Percentiles rank a stretch among this genome's conserved stretches.
These are phyloP conservation scores for Hedychridium roseum DNA, from an alignment of 2,888 invertebrate genomes.

Conservation along the genomic window DNA sequence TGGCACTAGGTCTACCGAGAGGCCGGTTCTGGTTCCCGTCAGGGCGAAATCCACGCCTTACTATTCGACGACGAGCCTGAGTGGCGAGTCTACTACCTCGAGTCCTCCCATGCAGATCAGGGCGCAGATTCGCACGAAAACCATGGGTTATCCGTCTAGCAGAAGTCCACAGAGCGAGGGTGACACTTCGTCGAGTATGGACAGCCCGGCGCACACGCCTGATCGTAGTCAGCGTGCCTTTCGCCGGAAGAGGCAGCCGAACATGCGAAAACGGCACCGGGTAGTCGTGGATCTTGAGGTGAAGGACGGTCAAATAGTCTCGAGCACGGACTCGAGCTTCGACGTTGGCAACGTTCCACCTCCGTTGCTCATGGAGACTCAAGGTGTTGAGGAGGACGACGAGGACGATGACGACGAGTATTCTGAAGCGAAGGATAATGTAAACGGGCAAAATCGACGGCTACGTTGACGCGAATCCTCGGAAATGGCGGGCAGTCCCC, in stretches of 20 bases:
- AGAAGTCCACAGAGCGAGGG: slow-evolving; percentile 62
- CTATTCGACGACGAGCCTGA: slow-evolving; percentile 69
- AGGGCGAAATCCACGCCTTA: slow-evolving; percentile 57
- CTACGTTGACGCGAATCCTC: slow-evolving; percentile 23
- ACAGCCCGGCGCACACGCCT: slow-evolving; percentile 61
- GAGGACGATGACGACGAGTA: slow-evolving; percentile 63
- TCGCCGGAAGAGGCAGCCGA: slow-evolving; percentile 58
- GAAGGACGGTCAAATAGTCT: slow-evolving; percentile 61
- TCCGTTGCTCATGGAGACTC: slow-evolving; percentile 73
- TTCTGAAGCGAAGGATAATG: slow-evolving; percentile 30
- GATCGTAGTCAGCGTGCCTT: slow-evolving; percentile 57
- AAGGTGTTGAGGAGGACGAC: slow-evolving; percentile 63
- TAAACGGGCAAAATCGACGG: slow-evolving; percentile 11
- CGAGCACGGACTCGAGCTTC: slow-evolving; percentile 75
- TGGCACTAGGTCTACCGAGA: slow-evolving; percentile 66
- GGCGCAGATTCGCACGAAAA: slow-evolving; percentile 60
- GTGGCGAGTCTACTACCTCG: slow-evolving; percentile 69
- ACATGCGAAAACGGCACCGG: slow-evolving; percentile 56
- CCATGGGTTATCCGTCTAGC: slow-evolving; percentile 55
- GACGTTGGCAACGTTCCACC: slow-evolving; percentile 82
- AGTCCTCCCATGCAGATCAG: slow-evolving; percentile 60
- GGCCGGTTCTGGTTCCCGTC: slow-evolving; percentile 66
- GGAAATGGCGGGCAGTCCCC: background rate
- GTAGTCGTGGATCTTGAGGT: slow-evolving; percentile 61
- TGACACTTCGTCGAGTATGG: slow-evolving; percentile 62